Percentiles rank a stretch among this genome's conserved stretches.
phyloP scores from a whole-genome alignment of 1,140 invertebrate genomes.

The Drosophila hydei region DNA sequence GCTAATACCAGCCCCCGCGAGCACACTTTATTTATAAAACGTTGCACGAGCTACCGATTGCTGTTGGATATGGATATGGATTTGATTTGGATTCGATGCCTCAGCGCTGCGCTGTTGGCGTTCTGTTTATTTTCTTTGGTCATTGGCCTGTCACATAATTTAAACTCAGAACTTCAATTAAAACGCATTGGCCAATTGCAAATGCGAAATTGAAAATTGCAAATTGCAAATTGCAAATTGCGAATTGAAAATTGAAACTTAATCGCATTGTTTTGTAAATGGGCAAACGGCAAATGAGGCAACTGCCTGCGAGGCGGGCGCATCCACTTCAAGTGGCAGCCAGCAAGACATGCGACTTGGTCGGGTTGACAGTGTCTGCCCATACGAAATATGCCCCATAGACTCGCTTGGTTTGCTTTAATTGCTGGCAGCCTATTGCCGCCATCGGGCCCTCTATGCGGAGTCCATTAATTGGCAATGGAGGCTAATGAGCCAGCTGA shows the following conservation, averaged over 20 bases:
- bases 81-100: neutral
- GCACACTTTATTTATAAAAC: slow-evolving; percentile 54
- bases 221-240: slow-evolving; percentile 19
- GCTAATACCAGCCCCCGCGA: slow-evolving; percentile 29
- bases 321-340: slow-evolving; percentile 13
- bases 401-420: slow-evolving; percentile 59
- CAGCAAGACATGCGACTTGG: slow-evolving; percentile 13
- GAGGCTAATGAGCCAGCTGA: slow-evolving; percentile 41
- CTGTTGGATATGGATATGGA: slow-evolving; percentile 3
- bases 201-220: slow-evolving; percentile 28
- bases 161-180: slow-evolving; percentile 58
- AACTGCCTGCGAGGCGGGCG: slow-evolving; percentile 43
- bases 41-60: slow-evolving; percentile 33
- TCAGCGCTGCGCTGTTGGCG: slow-evolving; percentile 32
- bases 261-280: slow-evolving; percentile 58
- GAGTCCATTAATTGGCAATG: slow-evolving; percentile 42
- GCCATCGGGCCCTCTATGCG: slow-evolving; percentile 21
- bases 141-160: slow-evolving; percentile 71
- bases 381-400: slow-evolving; percentile 14
- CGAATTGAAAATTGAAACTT: slow-evolving; percentile 68
- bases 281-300: slow-evolving; percentile 32
- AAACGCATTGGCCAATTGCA: slow-evolving; percentile 39
- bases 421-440: slow-evolving; percentile 58
- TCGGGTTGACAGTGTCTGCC: slow-evolving; percentile 15
- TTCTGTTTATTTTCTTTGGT: slow-evolving; percentile 65